Percentiles rank a stretch among this genome's conserved stretches.
Conservation (phyloP, 2,797 vertebrate genomes). For the Loris lydekkerianus region DNA sequence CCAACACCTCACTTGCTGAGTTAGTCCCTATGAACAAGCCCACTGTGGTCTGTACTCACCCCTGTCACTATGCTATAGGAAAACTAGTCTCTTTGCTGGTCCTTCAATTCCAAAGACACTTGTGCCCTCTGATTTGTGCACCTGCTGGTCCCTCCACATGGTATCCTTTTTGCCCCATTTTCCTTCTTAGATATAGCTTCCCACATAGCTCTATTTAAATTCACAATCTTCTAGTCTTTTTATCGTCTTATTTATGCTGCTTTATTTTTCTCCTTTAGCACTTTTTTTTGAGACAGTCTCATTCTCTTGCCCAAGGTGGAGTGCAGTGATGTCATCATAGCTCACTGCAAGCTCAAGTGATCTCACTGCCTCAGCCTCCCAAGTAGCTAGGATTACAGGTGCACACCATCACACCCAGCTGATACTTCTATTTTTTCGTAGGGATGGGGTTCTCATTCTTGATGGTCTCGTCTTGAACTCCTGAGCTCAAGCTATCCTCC, state of each 20-base stretch:
- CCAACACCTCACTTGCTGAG: neutral
- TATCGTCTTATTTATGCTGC: neutral
- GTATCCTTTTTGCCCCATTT: neutral
- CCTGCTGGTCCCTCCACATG: neutral
- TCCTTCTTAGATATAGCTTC: neutral
- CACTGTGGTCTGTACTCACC: fast-evolving
- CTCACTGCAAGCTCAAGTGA: neutral
- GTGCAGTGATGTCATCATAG: neutral
- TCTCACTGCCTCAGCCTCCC: neutral
- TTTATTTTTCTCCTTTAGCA: neutral
- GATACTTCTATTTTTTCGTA: neutral
- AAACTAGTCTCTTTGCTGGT: neutral
- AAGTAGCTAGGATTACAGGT: neutral
- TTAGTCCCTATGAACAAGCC: neutral
- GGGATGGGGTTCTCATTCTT: neutral
- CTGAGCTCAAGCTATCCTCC: neutral
- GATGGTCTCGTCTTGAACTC: neutral
- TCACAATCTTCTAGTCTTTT: neutral
- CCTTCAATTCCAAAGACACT: neutral
- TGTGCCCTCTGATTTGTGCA: neutral
- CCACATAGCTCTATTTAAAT: neutral
- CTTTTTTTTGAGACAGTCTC: neutral
- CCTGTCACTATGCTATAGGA: neutral
- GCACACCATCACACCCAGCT: neutral
- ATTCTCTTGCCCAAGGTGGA: neutral